A percentile compares a stretch with the other conserved stretches of the same genome.
These are phyloP conservation scores for Drosophila lacicola DNA, from an alignment of 2,888 invertebrate species.

Conservation along the genomic window DNA sequence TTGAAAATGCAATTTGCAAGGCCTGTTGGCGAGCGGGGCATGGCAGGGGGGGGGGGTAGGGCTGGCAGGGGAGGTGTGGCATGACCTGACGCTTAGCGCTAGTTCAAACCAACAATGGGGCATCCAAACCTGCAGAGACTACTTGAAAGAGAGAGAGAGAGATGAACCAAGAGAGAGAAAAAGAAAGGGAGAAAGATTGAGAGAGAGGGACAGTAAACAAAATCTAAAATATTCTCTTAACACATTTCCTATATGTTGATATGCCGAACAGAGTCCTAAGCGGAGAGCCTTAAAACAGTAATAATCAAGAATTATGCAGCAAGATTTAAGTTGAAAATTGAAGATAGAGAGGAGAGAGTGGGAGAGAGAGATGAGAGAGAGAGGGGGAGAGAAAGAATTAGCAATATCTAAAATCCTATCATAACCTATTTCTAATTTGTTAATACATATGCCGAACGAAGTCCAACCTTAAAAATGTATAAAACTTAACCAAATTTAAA, in stretches of 20 bases:
- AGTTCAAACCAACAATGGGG: conserved; percentile 66
- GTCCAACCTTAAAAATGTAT: too few relatives aligned
- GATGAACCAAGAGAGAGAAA: not conserved
- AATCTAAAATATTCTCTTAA: not conserved
- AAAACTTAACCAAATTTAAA: too few relatives aligned
- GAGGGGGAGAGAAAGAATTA: not conserved
- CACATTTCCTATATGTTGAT: too few relatives aligned
- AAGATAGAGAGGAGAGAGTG: too few relatives aligned
- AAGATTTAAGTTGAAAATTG: too few relatives aligned
- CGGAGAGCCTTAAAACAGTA: too few relatives aligned
- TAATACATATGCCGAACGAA: too few relatives aligned
- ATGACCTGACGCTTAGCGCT: conserved; percentile 51
- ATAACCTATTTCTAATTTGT: not conserved
- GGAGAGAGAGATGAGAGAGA: too few relatives aligned
- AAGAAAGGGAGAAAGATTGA: not conserved
- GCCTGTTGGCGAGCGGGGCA: not conserved
- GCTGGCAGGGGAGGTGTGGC: not conserved
- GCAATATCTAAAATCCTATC: not conserved
- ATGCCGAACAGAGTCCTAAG: too few relatives aligned
- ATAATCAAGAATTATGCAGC: too few relatives aligned
- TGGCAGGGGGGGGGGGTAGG: not conserved
- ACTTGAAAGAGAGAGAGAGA: not conserved
- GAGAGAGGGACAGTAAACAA: not conserved
- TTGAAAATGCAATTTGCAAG: conserved; percentile 76
- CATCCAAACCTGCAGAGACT: not conserved